phyloP scores from a whole-genome alignment of 2,888 invertebrate species.

The Elmis aenea region DNA sequence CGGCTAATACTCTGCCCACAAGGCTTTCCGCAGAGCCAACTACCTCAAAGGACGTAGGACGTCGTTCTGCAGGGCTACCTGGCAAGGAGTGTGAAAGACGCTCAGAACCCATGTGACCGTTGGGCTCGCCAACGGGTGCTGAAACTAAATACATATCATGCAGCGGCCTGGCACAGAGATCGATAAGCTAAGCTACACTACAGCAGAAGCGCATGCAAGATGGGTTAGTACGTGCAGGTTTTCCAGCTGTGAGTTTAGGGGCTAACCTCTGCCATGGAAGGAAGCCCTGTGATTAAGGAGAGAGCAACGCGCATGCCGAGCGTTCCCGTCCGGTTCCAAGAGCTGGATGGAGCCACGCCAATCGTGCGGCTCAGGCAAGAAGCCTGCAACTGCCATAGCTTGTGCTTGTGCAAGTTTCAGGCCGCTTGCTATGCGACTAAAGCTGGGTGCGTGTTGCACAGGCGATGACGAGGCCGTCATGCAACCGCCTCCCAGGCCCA shows the following conservation, averaged over 20 bases:
- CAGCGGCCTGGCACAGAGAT: conserved; percentile 32
- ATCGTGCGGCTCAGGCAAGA: conserved; percentile 53
- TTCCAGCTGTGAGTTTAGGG: conserved; percentile 27
- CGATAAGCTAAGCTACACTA: conserved; percentile 18
- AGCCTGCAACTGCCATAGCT: conserved; percentile 67
- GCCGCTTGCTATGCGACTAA: conserved; percentile 62
- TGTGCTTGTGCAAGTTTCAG: conserved; percentile 66
- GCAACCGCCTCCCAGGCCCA: conserved; percentile 42
- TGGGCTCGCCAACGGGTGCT: conserved; percentile 49
- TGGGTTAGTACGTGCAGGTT: conserved; percentile 15
- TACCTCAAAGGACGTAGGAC: conserved; percentile 68
- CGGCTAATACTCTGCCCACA: conserved; percentile 87
- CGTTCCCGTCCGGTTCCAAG: conserved; percentile 41
- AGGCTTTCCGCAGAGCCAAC: conserved; percentile 93
- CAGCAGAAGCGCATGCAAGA: conserved; percentile 6
- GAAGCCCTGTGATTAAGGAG: conserved; percentile 56
- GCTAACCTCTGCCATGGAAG: conserved; percentile 62
- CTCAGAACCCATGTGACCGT: conserved; percentile 55
- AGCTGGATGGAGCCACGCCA: conserved; percentile 43
- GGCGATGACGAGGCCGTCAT: conserved; percentile 36
- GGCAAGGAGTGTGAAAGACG: conserved; percentile 65
- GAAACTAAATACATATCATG: conserved; percentile 28
- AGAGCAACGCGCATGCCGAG: conserved; percentile 44
- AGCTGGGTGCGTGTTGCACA: conserved; percentile 44
- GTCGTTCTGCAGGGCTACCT: conserved; percentile 63